Evolutionary conservation across 1,140 invertebrate species (phyloP), one percentile per base, ranked within the genome.

Genomic region (Tetramorium simillimum): DNA sequence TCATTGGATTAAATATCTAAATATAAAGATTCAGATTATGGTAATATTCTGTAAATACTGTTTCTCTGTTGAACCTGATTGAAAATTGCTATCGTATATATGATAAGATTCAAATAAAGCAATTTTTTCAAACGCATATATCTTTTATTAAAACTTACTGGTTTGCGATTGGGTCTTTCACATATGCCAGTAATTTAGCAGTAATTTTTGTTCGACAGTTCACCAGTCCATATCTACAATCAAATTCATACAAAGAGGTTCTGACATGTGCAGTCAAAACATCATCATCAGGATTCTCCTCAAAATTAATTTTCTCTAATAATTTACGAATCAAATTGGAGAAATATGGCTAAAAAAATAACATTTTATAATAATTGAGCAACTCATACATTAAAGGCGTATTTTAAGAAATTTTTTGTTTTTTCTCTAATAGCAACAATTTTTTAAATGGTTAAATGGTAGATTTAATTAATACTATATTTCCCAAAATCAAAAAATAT

Each of bases 341-440:
- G 16, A 89, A 43, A n/a, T 86, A 91, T 82, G 89, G 88, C 92
- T 93, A 33, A n/a, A n/a, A n/a, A 89, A 43, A 40, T 33, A 40
- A 87, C 53, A n/a, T 51, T 72, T 84, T 49, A 76, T 56, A 33
- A 21, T 78, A 37, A 43, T 40, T 37, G 46, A 53, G 21, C 5
- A 60, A 75, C 16, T 43, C 2, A 3, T 14, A 56, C 0, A 37
- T 56, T 58, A 21, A 65, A 67, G n/a, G n/a, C n/a, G n/a, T n/a
- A n/a, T n/a, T n/a, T n/a, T n/a, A n/a, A n/a, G 3, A 67, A 3
- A 56, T 6, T 73, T 37, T 18, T 60, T n/a, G 14, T 46, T 21
- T 40, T 40, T 16, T 69, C 21, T 0, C 12, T 43, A 43, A 43
- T 12, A 7, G 1, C 2, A 53, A 73, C 14, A 49, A 10, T 51